Evolutionary conservation across 2,797 vertebrate genomes (phyloP).

Genomic region (Esox lucius): DNA sequence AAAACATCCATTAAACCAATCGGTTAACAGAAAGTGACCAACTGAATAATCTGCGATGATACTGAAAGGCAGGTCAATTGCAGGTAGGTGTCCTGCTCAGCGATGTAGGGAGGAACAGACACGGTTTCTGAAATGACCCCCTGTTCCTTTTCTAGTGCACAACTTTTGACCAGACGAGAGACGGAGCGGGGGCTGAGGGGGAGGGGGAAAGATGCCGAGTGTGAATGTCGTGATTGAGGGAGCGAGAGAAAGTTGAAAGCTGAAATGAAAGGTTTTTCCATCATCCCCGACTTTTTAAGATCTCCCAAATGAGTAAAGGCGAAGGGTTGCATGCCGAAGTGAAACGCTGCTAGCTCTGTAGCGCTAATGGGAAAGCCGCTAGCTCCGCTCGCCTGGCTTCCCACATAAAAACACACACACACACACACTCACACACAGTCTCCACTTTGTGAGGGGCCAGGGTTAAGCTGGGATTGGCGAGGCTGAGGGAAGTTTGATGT

Average conservation of each 20-base stretch:
- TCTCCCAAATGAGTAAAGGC: constrained; percentile 72
- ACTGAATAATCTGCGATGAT: constrained; percentile 43
- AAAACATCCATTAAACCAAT: constrained; percentile 15
- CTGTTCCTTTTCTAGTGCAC: background rate
- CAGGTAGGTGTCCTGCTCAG: constrained; percentile 55
- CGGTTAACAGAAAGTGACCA: constrained; percentile 50
- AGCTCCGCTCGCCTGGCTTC: constrained; percentile 56
- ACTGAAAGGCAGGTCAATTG: constrained; percentile 26
- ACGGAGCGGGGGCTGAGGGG: constrained; percentile 37
- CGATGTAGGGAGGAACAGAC: constrained; percentile 24
- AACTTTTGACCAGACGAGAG: background rate
- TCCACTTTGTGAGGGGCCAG: constrained; percentile 45
- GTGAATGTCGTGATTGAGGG: background rate
- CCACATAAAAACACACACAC: background rate
- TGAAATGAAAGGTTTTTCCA: constrained; percentile 68
- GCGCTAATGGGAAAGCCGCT: constrained; percentile 56
- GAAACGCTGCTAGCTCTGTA: constrained; percentile 44
- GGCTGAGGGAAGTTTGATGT: constrained; percentile 71
- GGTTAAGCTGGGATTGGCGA: constrained; percentile 74
- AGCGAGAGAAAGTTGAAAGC: no score
- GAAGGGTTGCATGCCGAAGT: constrained; percentile 66
- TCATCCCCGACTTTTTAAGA: constrained; percentile 72
- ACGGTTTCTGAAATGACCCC: background rate
- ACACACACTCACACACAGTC: background rate
- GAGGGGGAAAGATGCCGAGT: constrained; percentile 45